Conservation (phyloP, 2,797 vertebrate genomes). For the Lates japonicus region DNA sequence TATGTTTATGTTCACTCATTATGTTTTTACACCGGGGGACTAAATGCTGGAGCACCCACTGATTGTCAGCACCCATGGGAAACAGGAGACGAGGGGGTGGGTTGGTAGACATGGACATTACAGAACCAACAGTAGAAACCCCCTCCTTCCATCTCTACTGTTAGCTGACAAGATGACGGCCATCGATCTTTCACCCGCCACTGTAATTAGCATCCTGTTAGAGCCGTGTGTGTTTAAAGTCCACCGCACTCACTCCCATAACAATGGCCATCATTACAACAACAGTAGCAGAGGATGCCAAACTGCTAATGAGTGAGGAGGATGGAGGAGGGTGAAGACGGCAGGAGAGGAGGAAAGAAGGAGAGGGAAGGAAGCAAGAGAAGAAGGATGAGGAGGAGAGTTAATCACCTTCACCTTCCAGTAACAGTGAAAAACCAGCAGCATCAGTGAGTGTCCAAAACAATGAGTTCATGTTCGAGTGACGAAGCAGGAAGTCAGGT, state of each 20-base stretch:
- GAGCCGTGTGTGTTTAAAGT: slow-evolving; percentile 38
- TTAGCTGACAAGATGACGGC: slow-evolving; percentile 32
- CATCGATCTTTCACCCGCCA: slow-evolving; percentile 62
- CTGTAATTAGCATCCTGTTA: slow-evolving; percentile 71
- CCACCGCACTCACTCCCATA: slow-evolving; percentile 32
- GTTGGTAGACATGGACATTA: slow-evolving; percentile 28
- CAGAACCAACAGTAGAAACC: slow-evolving; percentile 2
- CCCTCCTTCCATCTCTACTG: background rate
- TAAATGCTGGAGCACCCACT: background rate
- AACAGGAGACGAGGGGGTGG: background rate
- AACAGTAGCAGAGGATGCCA: background rate
- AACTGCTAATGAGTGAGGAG: background rate
- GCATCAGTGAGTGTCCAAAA: background rate
- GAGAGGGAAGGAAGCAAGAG: background rate
- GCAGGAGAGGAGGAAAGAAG: background rate
- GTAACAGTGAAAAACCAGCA: background rate
- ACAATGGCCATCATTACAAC: background rate
- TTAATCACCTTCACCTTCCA: background rate
- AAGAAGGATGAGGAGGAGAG: too few relatives aligned
- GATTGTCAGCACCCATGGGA: background rate
- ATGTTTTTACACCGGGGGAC: too few relatives aligned
- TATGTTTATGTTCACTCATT: background rate
- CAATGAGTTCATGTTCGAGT: background rate
- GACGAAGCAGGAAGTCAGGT: background rate
- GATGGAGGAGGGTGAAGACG: background rate